Conservation (phyloP, 1,140 invertebrate genomes). For the Caenorhabditis inopinata region DNA sequence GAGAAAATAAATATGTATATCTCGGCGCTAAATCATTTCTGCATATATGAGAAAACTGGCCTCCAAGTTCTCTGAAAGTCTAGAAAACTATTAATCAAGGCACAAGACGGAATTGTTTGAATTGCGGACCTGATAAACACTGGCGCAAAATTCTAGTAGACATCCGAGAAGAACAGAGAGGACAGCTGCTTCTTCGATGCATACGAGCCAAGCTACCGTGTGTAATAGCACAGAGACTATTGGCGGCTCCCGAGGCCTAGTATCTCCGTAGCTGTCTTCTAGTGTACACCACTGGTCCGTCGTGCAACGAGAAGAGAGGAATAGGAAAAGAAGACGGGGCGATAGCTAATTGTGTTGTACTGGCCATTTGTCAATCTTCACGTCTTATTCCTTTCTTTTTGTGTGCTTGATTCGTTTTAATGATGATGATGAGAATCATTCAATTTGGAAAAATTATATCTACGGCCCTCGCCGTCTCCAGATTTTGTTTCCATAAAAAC, state of each 20-base stretch:
- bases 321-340: not conserved
- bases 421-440: not conserved
- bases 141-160: too few species aligned
- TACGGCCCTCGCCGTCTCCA: too few species aligned
- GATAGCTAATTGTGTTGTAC: slow-evolving; percentile 16
- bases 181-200: not conserved
- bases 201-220: not conserved
- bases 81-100: too few species aligned
- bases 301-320: not conserved
- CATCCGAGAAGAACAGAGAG: too few species aligned
- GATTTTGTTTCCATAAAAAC: not conserved
- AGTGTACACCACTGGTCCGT: not conserved
- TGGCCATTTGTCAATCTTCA: slow-evolving; percentile 23
- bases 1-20: not conserved
- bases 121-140: too few species aligned
- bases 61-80: too few species aligned
- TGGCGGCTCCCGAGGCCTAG: too few species aligned
- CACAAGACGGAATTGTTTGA: too few species aligned
- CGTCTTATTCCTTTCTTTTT: not conserved
- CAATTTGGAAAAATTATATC: not conserved
- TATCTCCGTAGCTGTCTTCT: not conserved
- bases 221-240: slow-evolving; percentile 28
- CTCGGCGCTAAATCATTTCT: not conserved
- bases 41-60: not conserved
- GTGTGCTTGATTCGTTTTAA: not conserved